Evolutionary conservation across 2,888 invertebrate species (phyloP), one percentile per base, ranked within the genome.

Genomic region (Agrochola macilenta): DNA sequence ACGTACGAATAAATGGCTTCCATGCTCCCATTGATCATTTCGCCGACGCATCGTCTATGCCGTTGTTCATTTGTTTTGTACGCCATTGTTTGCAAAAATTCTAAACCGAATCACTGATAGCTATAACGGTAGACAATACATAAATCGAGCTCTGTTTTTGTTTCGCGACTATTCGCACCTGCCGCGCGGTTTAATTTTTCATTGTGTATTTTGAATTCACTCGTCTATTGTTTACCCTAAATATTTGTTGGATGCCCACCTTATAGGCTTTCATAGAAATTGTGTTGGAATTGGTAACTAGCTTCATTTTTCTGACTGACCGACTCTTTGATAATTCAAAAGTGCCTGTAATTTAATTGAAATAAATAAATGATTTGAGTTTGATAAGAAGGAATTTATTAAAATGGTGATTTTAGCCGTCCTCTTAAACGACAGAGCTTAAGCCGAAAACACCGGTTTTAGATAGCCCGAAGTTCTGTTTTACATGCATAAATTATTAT

Each of bases 71-170:
- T 88, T 89, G 82, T 83, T 85, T 83, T 71, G 81, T 73, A 79
- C 79, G 73, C 88, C 87, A 89, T 92, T 91, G 90, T 91, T 91
- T 89, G 89, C 85, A 83, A 90, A 90, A 89, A 89, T 89, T 89
- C 88, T 88, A 90, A 91, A 91, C 89, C 84, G 87, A 89, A 88
- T 92, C 89, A 91, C 86, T 85, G 88, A 87, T 89, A 86, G 87
- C 87, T 77, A 81, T 49, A 66, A 23, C 75, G 86, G 88, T 86
- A 86, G 82, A 89, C 87, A 86, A 90, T 82, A 81, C 86, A 89
- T 90, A 91, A 90, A 91, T 91, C 88, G 87, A 79, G 83, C 85
- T 88, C 86, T 88, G 89, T 91, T 91, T 89, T 90, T 83, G 81
- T 89, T 84, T 88, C 69, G 88, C 86, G 85, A 87, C 87, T 86